Conservation (phyloP, 2,113 vertebrate genomes). For the Microcebus lehilahytsara region DNA sequence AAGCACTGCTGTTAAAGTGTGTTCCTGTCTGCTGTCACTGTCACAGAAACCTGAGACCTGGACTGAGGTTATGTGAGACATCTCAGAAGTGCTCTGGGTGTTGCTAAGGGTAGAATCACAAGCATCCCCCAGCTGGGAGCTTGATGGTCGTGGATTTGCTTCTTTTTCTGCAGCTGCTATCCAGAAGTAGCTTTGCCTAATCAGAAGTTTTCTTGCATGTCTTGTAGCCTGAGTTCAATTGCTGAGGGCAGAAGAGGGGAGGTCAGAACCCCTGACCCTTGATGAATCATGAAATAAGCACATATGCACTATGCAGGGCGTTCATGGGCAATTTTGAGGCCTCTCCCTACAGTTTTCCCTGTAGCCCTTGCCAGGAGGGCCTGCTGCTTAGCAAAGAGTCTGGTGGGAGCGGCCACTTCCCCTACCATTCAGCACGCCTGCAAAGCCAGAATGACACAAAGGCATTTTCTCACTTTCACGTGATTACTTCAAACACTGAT, state of each 20-base stretch:
- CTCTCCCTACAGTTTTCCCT: background rate
- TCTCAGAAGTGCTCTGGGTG: background rate
- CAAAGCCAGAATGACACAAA: background rate
- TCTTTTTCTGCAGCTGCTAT: background rate
- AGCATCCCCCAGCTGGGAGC: background rate
- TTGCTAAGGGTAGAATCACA: background rate
- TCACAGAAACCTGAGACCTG: background rate
- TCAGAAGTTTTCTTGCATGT: background rate
- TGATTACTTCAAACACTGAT: background rate
- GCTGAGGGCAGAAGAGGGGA: background rate
- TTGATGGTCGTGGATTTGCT: rapidly evolving
- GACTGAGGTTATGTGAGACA: background rate
- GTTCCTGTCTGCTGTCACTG: background rate
- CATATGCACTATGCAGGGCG: rapidly evolving
- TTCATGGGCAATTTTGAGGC: background rate
- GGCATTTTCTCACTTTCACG: background rate
- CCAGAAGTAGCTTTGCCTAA: background rate
- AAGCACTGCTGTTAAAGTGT: background rate
- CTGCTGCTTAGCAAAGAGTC: background rate
- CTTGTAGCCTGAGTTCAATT: background rate
- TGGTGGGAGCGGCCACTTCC: background rate
- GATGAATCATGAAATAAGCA: background rate
- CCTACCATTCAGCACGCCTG: background rate
- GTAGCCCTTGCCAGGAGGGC: background rate
- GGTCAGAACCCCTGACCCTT: background rate